Evolutionary conservation across 2,888 invertebrate genomes (phyloP).

Genomic region (Chironomus tentans): DNA sequence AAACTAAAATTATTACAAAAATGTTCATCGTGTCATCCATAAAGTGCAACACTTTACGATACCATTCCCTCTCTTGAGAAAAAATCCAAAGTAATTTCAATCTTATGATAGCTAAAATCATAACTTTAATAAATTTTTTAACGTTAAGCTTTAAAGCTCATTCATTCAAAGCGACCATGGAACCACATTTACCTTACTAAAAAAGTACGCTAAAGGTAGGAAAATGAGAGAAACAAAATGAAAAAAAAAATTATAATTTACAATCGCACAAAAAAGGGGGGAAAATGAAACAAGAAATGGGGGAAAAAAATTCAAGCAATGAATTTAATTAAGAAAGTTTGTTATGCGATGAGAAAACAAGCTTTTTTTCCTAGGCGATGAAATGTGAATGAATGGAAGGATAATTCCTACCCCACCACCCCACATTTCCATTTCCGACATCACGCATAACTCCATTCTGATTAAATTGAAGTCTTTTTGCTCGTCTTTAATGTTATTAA

Average conservation of each 20-base stretch:
- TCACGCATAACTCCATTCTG: background rate
- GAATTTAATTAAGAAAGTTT: conserved; percentile 26
- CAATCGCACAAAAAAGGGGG: background rate
- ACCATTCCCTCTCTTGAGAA: no score
- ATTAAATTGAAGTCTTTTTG: background rate
- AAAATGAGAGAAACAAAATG: no score
- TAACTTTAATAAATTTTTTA: no score
- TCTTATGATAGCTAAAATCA: no score
- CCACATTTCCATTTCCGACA: background rate
- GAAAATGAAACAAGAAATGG: background rate
- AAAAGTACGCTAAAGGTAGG: background rate
- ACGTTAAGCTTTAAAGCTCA: no score
- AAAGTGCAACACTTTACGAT: no score
- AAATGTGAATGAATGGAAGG: no score
- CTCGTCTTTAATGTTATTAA: no score
- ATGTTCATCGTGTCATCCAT: no score
- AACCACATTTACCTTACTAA: background rate
- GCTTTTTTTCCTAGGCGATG: background rate
- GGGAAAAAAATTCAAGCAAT: conserved; percentile 12
- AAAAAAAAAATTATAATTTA: background rate
- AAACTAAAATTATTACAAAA: no score
- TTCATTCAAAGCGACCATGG: no score
- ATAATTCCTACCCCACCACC: background rate
- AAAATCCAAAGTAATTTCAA: no score
- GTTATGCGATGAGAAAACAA: background rate